Base-by-base conservation (phyloP, 2,888 invertebrate species). In the Synanthedon vespiformis region DNA sequence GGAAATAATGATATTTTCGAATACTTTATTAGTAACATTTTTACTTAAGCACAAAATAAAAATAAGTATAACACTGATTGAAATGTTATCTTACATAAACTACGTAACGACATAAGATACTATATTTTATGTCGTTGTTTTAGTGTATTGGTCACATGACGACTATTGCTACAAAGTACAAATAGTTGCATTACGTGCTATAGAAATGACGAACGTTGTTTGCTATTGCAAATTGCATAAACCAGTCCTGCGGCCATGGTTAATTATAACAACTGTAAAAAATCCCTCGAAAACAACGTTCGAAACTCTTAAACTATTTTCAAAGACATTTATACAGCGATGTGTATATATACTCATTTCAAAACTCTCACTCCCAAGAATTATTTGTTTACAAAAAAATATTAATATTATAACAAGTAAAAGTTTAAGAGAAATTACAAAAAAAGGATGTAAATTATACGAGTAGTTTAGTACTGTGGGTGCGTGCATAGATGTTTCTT, bases 401-500 rank as follows among this genome's bases (percentile, higher is more conserved):
- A 34, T 34, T 0, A 34, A 34, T 34, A 34, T 10, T 34, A 16
- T 16, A 16, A 16, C 1, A 10, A 34, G 34, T 6, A 34, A 10
- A 34, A 22, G 22, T 18, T 47, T 13, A 47, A 14, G 47, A 14
- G n/a, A 47, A n/a, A 8, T 13, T 12, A 13, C 8, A 13, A 13
- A 14, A n/a, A 47, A 18, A 18, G 18, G 2, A 18, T 18, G 3
- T 18, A 18, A 18, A 3, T 2, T 16, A n/a, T 10, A 44, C n/a
- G 41, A 40, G 2, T 34, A 13, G 3, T 44, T 63, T 78, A 85
- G 62, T 83, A 83, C 58, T 78, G 77, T 48, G 73, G 58, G 63
- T 83, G 84, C 3, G 79, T 77, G 64, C 86, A 87, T 22, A 85
- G 64, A 56, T 86, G 81, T 58, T 78, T 79, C 67, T 77, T 81